phyloP scores from a whole-genome alignment of 2,888 invertebrate genomes.

The Ceramica pisi region DNA sequence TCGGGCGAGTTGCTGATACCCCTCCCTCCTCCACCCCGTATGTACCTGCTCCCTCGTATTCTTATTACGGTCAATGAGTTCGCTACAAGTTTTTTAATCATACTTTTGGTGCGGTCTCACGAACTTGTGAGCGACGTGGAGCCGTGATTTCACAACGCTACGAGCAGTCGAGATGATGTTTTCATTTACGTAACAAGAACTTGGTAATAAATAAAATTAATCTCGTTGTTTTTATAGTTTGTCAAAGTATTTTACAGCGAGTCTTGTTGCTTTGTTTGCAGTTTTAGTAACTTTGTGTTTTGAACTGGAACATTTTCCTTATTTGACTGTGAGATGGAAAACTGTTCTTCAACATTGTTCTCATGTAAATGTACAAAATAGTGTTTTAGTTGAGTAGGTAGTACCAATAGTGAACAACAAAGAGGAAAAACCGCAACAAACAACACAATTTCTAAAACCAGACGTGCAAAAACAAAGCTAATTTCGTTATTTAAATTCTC shows the following conservation, averaged over 20 bases:
- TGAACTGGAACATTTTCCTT: constrained; percentile 36
- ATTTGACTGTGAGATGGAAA: constrained; percentile 22
- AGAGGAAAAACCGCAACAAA: constrained; percentile 16
- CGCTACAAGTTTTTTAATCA: constrained; percentile 78
- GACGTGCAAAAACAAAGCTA: constrained; percentile 59
- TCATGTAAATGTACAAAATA: neutral
- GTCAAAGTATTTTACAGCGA: constrained; percentile 54
- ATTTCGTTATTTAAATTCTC: constrained; percentile 66
- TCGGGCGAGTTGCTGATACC: constrained; percentile 32
- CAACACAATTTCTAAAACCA: constrained; percentile 35
- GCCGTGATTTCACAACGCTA: constrained; percentile 69
- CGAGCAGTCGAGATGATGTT: constrained; percentile 60
- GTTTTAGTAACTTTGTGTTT: constrained; percentile 40
- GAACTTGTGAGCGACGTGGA: constrained; percentile 70
- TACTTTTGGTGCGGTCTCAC: constrained; percentile 74
- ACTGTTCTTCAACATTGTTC: neutral
- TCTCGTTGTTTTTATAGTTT: constrained; percentile 61
- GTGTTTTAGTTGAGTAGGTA: neutral
- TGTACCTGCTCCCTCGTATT: constrained; percentile 63
- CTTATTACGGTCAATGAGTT: constrained; percentile 73
- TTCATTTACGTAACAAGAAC: constrained; percentile 62
- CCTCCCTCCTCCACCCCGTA: constrained; percentile 10
- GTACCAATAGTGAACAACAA: constrained; percentile 14
- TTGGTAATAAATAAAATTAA: constrained; percentile 63
- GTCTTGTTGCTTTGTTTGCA: constrained; percentile 34